A percentile compares a stretch with the other conserved stretches of the same genome.
Conservation (phyloP, 2,113 vertebrate genomes). For the Atrichornis clamosus region DNA sequence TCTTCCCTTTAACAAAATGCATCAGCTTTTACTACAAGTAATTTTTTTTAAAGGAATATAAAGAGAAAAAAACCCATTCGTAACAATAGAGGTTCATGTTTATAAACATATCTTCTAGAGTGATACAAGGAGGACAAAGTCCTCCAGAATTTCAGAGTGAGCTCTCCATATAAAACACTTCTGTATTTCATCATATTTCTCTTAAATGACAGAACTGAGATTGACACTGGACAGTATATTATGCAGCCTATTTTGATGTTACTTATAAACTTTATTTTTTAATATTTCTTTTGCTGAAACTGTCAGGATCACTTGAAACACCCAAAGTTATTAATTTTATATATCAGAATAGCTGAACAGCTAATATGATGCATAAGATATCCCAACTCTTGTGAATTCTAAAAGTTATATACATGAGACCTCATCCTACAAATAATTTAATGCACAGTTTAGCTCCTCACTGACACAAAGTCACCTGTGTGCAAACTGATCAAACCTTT, state of each 20-base stretch:
- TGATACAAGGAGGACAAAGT: background rate
- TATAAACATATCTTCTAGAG: background rate
- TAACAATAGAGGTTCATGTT: background rate
- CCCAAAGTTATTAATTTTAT: background rate
- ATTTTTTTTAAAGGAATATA: background rate
- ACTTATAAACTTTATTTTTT: background rate
- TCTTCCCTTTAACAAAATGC: background rate
- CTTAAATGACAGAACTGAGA: background rate
- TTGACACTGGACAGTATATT: background rate
- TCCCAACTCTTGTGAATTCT: background rate
- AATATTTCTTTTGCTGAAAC: background rate
- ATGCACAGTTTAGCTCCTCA: background rate
- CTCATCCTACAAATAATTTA: background rate
- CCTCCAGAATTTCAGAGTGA: background rate
- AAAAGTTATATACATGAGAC: background rate
- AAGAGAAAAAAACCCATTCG: background rate
- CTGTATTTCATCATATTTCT: background rate
- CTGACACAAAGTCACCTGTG: background rate
- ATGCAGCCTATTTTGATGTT: background rate
- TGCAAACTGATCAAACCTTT: background rate
- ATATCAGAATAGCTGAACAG: background rate
- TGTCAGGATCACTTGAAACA: background rate
- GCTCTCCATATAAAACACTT: background rate
- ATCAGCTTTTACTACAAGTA: background rate
- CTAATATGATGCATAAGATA: background rate